phyloP scores from a whole-genome alignment of 64 coral and sea anemone genomes.

The Montipora cactus region DNA sequence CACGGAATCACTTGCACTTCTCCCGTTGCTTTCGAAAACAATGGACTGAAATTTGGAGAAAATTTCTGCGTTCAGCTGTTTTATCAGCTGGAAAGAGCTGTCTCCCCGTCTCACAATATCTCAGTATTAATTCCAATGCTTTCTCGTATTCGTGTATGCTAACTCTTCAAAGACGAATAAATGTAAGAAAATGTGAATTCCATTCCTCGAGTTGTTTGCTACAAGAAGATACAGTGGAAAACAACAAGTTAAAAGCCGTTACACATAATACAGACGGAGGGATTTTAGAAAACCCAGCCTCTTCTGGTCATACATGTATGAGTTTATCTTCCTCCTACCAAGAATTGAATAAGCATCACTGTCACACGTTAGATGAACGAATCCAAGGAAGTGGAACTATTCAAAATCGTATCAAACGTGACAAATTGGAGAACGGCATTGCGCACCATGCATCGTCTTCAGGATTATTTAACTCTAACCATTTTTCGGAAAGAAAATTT shows the following conservation, averaged over 20 bases:
- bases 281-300: too few species aligned
- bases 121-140: not conserved
- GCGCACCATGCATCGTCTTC: not conserved
- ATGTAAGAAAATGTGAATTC: not conserved
- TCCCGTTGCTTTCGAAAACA: not conserved
- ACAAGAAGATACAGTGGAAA: not conserved
- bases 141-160: not conserved
- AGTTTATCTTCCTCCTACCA: not conserved
- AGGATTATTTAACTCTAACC: not conserved
- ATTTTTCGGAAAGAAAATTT: not conserved
- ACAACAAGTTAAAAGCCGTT: not conserved
- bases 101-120: not conserved
- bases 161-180: not conserved
- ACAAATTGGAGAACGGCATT: not conserved
- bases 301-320: not conserved
- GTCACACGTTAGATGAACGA: not conserved
- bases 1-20: constrained; percentile 1
- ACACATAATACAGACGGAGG: too few species aligned
- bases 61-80: not conserved
- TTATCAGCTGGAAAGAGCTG: not conserved
- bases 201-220: constrained; percentile 19
- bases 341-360: not conserved
- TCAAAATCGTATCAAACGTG: not conserved
- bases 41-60: not conserved
- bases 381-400: too few species aligned